Evolutionary conservation across 2,888 invertebrate genomes (phyloP).

Genomic region (Tridacna gigas): DNA sequence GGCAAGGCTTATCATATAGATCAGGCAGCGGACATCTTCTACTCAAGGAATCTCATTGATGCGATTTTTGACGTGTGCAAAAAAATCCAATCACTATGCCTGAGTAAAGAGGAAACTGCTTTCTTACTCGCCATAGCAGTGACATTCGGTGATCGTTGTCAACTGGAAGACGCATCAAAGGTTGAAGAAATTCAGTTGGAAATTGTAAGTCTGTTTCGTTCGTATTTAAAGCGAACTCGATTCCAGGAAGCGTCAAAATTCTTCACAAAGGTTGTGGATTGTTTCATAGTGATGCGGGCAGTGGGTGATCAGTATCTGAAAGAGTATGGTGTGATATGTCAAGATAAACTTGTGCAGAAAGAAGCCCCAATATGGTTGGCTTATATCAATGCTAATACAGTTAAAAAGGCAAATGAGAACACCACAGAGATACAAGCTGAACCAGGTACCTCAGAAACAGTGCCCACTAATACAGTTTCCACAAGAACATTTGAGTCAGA

Average conservation of each 20-base stretch:
- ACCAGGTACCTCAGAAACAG: not conserved
- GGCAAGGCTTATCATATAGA: slow-evolving; percentile 65
- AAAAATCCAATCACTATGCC: slow-evolving; percentile 55
- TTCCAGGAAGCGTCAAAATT: slow-evolving; percentile 42
- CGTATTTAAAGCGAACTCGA: slow-evolving; percentile 43
- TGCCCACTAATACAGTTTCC: not conserved
- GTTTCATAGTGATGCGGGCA: slow-evolving; percentile 64
- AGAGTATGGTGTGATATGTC: slow-evolving; percentile 65
- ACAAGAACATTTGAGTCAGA: not conserved
- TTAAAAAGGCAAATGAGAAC: slow-evolving; percentile 28
- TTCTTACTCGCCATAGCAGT: slow-evolving; percentile 62
- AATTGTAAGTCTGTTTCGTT: slow-evolving; percentile 55
- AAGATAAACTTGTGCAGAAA: slow-evolving; percentile 65
- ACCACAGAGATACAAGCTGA: not conserved
- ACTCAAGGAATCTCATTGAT: slow-evolving; percentile 63
- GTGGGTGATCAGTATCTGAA: slow-evolving; percentile 64
- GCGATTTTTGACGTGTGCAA: slow-evolving; percentile 64
- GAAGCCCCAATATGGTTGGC: slow-evolving; percentile 67
- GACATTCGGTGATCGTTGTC: slow-evolving; percentile 63
- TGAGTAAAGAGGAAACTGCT: slow-evolving; percentile 62
- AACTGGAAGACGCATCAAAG: slow-evolving; percentile 45
- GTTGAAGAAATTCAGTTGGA: slow-evolving; percentile 63
- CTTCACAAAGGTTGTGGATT: slow-evolving; percentile 64
- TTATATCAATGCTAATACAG: slow-evolving; percentile 61
- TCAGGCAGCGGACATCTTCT: slow-evolving; percentile 66